These are phyloP conservation scores for Oscheius onirici DNA, from an alignment of 2,888 invertebrate species.

Conservation along the genomic window DNA sequence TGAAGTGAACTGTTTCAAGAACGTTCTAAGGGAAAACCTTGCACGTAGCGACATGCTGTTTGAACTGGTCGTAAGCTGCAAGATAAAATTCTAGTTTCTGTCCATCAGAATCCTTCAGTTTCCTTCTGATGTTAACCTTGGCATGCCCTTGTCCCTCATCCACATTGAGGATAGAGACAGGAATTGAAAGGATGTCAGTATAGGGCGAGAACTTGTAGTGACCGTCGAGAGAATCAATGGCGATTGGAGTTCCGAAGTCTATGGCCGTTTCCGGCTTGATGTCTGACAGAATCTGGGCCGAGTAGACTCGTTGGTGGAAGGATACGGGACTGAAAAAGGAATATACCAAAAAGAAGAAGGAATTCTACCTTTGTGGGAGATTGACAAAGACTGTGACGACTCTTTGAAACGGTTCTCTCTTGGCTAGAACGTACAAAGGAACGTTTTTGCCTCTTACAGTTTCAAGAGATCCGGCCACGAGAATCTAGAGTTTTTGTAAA, in stretches of 20 bases:
- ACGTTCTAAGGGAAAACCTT: too few relatives aligned
- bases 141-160: slow-evolving; percentile 13
- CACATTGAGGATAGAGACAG: slow-evolving; percentile 6
- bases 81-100: slow-evolving; percentile 18
- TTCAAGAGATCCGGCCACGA: background rate
- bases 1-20: background rate
- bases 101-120: background rate
- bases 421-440: slow-evolving; percentile 16
- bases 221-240: background rate
- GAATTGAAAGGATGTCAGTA: slow-evolving; percentile 11
- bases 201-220: slow-evolving; percentile 14
- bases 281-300: slow-evolving; percentile 23
- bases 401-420: slow-evolving; percentile 17
- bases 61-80: slow-evolving; percentile 13
- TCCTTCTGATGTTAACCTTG: slow-evolving; percentile 19
- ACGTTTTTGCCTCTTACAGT: background rate
- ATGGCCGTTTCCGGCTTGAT: background rate
- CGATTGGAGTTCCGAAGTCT: slow-evolving; percentile 15
- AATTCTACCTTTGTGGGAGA: slow-evolving; percentile 2
- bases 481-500: background rate
- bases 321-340: slow-evolving; percentile 1
- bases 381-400: slow-evolving; percentile 19
- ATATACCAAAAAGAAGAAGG: slow-evolving; percentile 2
- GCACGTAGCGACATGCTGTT: slow-evolving; percentile 17
- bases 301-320: slow-evolving; percentile 22